Base-by-base conservation (phyloP, 1,140 invertebrate species). In the Maconellicoccus hirsutus region DNA sequence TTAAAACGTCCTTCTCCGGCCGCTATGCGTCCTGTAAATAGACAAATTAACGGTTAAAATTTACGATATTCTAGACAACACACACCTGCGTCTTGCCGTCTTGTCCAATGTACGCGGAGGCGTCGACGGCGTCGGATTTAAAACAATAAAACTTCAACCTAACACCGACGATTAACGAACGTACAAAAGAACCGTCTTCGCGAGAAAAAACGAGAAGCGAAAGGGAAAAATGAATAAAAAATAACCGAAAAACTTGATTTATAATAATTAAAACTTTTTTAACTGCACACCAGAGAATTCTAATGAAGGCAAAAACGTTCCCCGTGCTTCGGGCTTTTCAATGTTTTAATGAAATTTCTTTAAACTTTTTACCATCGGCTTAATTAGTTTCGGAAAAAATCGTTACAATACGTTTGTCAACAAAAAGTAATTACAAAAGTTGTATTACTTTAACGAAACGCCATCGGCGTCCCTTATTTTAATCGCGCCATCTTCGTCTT, bases 1-100 rank as follows among this genome's bases (percentile, higher is more conserved):
- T 95, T 96, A 79, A 96, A 96, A 75, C 90, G 85, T 22, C 90
- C 93, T 78, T 96, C 90, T 42, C 94, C 93, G 22, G 94, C 93
- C 12, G 94, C 94, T 74, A 97, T 96, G 25, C 90, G 84, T 75
- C 86, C 87, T 85, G 79, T 42, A 74, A 77, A 66, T n/a, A 74
- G 71, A 52, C 42, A 19, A 33, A 6, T 33, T 33, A 33, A 33
- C 4, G 4, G 29, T n/a, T 33, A 33, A 6, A 33, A 33, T 33
- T 33, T 6, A 33, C 29, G 12, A 33, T 3, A 3, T 33, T 33
- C n/a, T n/a, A n/a, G n/a, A n/a, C n/a, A n/a, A n/a, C n/a, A n/a
- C n/a, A n/a, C n/a, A n/a, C n/a, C n/a, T n/a, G n/a, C n/a, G n/a
- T n/a, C n/a, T n/a, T n/a, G n/a, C n/a, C n/a, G n/a, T n/a, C n/a